Conservation (phyloP, 2,888 invertebrate species). For the Neoscelio sp. region DNA sequence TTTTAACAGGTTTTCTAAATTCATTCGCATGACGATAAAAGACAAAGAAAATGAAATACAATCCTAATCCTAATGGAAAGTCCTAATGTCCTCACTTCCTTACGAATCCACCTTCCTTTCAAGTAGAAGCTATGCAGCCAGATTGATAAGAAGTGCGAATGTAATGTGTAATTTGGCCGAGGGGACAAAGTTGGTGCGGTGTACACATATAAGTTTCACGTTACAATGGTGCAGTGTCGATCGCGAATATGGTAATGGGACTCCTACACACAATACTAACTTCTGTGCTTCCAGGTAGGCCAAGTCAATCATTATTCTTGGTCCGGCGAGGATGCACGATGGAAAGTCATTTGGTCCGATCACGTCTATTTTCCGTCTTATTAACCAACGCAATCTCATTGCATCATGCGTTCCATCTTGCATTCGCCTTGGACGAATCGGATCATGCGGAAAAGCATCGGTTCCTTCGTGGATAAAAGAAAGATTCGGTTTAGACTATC, state of each 20-base stretch:
- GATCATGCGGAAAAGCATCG: conserved; percentile 42
- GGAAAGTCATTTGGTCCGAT: conserved; percentile 22
- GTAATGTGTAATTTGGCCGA: conserved; percentile 80
- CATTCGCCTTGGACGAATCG: conserved; percentile 55
- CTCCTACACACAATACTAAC: conserved; percentile 83
- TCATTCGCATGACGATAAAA: conserved; percentile 19
- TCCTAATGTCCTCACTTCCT: background rate
- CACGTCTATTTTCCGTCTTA: conserved; percentile 16
- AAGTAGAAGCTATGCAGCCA: conserved; percentile 61
- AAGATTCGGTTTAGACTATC: background rate
- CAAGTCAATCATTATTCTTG: conserved; percentile 83
- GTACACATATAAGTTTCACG: conserved; percentile 73
- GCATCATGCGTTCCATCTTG: conserved; percentile 61
- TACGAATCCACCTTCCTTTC: conserved; percentile 29
- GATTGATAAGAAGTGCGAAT: conserved; percentile 69
- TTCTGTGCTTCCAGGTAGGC: conserved; percentile 84
- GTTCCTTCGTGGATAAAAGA: background rate
- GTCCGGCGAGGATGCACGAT: conserved; percentile 68
- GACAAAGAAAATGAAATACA: no score
- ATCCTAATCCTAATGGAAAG: no score
- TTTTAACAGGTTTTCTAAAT: conserved; percentile 15
- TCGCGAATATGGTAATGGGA: conserved; percentile 83
- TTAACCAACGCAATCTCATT: conserved; percentile 29
- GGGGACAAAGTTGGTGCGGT: conserved; percentile 80
- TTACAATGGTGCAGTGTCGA: conserved; percentile 83